Evolutionary conservation across 64 coral and sea anemone genomes (phyloP), one percentile per base, ranked within the genome.

Genomic region (Pocillopora verrucosa): DNA sequence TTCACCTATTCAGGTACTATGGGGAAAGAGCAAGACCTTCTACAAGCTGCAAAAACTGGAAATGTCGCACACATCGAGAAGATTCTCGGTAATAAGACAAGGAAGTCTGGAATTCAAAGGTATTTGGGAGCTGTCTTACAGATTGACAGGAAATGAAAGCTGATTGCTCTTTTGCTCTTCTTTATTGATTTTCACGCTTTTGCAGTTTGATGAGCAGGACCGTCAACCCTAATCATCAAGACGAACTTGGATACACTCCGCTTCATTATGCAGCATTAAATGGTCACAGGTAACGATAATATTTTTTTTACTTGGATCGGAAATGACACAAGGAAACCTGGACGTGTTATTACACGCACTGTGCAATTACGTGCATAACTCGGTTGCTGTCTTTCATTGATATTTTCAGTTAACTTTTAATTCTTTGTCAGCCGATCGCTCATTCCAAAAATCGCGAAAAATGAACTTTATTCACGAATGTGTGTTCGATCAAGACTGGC

Each of bases 61-160:
- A 96, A 96, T 74, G 94, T 93, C 16, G 81, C 94, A 72, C 94
- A 96, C 34, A 96, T 96, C 65, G 94, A 96, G 61, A 96, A 89
- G 90, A 82, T 96, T 59, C 88, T 96, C 20, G 92, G 91, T 59
- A 88, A 96, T 26, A 82, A 92, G 56, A 68, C 78, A 36, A 89
- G 90, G 56, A 88, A 89, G 59, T 96, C 94, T 35, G 91, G 94
- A 16, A 88, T 96, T 26, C 94, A 96, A 5, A 93, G 91, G 94
- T 96, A 87, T 69, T 69, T 69, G 65, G 22, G 74, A 64, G 65
- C 25, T 68, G 17, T 17, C 36, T n/a, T 22, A 17, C 0, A 62
- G 75, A 58, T 16, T 59, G 51, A 35, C 73, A 51, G 56, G 34
- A 68, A 70, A 84, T 70, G 34, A 61, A 13, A 25, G 45, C 79